These are phyloP conservation scores for Rhinopomastus cyanomelas DNA, from an alignment of 2,113 vertebrate genomes.

Conservation along the genomic window DNA sequence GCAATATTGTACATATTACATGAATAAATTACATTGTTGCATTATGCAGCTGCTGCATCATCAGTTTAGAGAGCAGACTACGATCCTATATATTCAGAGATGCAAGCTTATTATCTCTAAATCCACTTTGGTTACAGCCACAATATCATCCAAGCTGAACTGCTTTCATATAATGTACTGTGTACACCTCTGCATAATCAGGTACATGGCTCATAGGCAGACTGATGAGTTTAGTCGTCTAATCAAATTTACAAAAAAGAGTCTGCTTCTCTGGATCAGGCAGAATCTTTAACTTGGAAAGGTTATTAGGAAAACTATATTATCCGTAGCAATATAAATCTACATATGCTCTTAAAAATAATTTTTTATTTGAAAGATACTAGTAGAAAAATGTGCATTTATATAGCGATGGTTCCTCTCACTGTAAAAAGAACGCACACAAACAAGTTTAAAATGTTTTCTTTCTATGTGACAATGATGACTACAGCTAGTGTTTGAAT, in stretches of 20 bases:
- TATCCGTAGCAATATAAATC: constrained; percentile 63
- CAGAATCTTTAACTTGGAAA: constrained; percentile 56
- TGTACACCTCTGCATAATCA: constrained; percentile 45
- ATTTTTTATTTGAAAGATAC: constrained; percentile 14
- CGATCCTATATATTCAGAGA: constrained; percentile 26
- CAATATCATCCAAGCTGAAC: constrained; percentile 47
- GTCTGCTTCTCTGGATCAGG: constrained; percentile 22
- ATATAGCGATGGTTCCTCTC: background rate
- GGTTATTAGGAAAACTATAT: constrained; percentile 52
- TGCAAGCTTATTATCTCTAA: constrained; percentile 71
- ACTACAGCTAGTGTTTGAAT: constrained; percentile 8
- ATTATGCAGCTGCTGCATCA: constrained; percentile 61
- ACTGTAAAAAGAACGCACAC: background rate
- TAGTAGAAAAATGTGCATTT: constrained; percentile 22
- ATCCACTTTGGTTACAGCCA: constrained; percentile 62
- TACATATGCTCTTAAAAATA: constrained; percentile 44
- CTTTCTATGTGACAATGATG: background rate
- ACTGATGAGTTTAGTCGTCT: constrained; percentile 52
- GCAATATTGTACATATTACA: constrained; percentile 55
- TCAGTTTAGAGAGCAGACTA: constrained; percentile 60
- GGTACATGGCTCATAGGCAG: constrained; percentile 22
- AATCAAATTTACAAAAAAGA: constrained; percentile 58
- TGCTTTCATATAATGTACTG: constrained; percentile 15
- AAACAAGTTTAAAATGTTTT: background rate
- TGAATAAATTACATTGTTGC: constrained; percentile 65